A percentile compares a stretch with the other conserved stretches of the same genome.
These are phyloP conservation scores for Coptodon rendalli DNA, from an alignment of 2,113 vertebrate species.

Conservation along the genomic window DNA sequence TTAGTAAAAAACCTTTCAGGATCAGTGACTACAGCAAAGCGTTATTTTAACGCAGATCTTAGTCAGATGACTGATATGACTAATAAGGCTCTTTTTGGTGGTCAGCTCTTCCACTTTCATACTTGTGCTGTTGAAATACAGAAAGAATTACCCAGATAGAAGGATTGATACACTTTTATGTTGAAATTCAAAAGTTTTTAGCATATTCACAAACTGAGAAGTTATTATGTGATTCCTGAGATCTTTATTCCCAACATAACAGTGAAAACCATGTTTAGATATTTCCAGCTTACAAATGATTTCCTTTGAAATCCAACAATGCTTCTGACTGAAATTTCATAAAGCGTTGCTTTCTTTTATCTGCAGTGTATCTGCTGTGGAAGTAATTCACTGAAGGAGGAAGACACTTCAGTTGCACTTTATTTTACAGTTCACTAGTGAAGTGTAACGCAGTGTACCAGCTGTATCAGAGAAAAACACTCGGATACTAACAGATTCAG, in stretches of 20 bases:
- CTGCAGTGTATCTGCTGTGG: neutral
- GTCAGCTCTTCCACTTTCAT: rapidly evolving
- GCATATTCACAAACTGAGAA: neutral
- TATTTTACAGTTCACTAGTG: neutral
- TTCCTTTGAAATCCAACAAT: neutral
- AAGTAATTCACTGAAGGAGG: neutral
- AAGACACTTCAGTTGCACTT: neutral
- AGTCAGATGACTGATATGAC: neutral
- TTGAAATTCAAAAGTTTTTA: neutral
- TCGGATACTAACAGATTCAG: neutral
- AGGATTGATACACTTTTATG: neutral
- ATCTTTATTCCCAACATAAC: neutral
- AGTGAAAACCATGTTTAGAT: neutral
- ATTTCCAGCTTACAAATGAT: neutral
- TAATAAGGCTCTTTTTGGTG: neutral
- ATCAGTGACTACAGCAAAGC: neutral
- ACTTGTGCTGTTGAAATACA: neutral
- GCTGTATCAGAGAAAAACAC: neutral
- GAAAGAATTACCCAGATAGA: neutral
- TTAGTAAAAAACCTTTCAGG: neutral
- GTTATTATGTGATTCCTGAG: neutral
- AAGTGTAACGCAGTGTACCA: neutral
- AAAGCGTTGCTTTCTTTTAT: rapidly evolving
- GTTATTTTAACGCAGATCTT: neutral
- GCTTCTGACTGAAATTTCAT: neutral